A percentile compares a stretch with the other conserved stretches of the same genome.
phyloP scores from a whole-genome alignment of 1,140 invertebrate species.

The Pseudomyrmex gracilis region DNA sequence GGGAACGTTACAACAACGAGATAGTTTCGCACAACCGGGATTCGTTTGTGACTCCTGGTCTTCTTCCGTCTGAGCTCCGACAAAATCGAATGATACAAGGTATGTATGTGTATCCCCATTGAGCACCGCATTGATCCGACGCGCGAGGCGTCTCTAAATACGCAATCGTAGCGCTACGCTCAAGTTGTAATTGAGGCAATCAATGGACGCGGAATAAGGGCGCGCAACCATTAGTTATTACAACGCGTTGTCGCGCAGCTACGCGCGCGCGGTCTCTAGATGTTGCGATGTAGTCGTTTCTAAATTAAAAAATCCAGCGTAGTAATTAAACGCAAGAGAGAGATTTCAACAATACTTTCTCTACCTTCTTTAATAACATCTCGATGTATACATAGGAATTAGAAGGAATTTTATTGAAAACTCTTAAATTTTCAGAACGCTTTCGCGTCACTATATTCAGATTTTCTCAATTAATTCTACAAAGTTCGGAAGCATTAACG shows the following conservation, averaged over 20 bases:
- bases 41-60: conserved; percentile 1
- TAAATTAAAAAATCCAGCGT: background rate
- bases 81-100: conserved; percentile 18
- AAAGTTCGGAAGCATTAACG: conserved; percentile 12
- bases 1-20: background rate
- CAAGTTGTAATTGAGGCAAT: conserved; percentile 53
- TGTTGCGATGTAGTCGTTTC: conserved; percentile 26
- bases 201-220: conserved; percentile 25
- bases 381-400: too few species aligned
- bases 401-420: too few species aligned
- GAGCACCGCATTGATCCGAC: conserved; percentile 40
- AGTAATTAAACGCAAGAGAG: conserved; percentile 16
- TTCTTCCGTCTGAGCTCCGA: background rate
- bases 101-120: too few species aligned
- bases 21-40: background rate
- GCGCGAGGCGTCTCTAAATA: conserved; percentile 37
- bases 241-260: conserved; percentile 18
- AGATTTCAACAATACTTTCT: conserved; percentile 28
- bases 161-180: conserved; percentile 37
- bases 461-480: conserved; percentile 1
- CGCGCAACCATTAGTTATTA: conserved; percentile 40
- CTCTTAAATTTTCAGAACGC: too few species aligned
- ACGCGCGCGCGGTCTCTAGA: conserved; percentile 17
- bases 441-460: too few species aligned
- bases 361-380: conserved; percentile 1